Evolutionary conservation across 2,888 invertebrate species (phyloP).

Genomic region (Cantharis lateralis): DNA sequence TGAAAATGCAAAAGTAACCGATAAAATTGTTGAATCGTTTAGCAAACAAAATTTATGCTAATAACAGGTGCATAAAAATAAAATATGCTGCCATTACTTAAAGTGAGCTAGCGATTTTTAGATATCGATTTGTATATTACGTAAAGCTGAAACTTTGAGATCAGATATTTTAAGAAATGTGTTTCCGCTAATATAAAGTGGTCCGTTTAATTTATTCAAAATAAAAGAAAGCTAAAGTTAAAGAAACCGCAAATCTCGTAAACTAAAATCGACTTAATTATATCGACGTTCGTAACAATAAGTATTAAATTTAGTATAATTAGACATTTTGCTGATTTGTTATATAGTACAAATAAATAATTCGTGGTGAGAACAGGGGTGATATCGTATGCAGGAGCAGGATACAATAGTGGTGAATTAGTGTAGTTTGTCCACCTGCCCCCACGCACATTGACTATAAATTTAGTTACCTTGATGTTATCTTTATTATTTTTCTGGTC

Average conservation of each 20-base stretch:
- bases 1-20: background rate
- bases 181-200: slow-evolving; percentile 15
- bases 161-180: slow-evolving; percentile 18
- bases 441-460: slow-evolving; percentile 51
- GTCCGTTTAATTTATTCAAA: slow-evolving; percentile 1
- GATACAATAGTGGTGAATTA: slow-evolving; percentile 18
- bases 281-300: background rate
- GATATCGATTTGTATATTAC: slow-evolving; percentile 23
- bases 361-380: slow-evolving; percentile 3
- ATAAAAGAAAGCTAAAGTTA: background rate
- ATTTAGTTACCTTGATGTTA: slow-evolving; percentile 45
- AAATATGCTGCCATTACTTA: slow-evolving; percentile 28
- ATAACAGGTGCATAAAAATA: slow-evolving; percentile 28
- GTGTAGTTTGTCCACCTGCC: slow-evolving; percentile 45
- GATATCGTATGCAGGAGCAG: slow-evolving; percentile 8
- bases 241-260: background rate
- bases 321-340: slow-evolving; percentile 9
- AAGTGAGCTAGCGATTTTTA: slow-evolving; percentile 32
- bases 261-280: background rate
- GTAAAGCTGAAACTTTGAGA: slow-evolving; percentile 13
- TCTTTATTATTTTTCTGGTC: slow-evolving; percentile 33
- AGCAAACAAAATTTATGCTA: background rate
- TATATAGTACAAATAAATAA: background rate
- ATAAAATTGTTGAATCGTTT: background rate
- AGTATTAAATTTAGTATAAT: background rate